These are phyloP conservation scores for Heliconius charithonia DNA, from an alignment of 2,888 invertebrate species.

Conservation along the genomic window DNA sequence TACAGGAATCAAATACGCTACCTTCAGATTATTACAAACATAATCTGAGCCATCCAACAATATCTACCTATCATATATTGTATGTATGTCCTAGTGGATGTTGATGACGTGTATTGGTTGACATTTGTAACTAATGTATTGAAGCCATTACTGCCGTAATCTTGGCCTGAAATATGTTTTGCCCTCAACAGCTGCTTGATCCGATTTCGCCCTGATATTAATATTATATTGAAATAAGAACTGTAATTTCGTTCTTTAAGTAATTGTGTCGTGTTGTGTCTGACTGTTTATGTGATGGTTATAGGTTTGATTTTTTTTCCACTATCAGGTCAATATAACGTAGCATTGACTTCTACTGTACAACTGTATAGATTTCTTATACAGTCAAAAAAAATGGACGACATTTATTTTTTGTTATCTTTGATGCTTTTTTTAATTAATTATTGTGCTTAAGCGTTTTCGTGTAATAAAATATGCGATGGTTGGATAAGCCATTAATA, in stretches of 20 bases:
- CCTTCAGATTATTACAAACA: not conserved
- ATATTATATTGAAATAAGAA: constrained; percentile 6
- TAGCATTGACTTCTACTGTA: no score
- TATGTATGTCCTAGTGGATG: not conserved
- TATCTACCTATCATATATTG: not conserved
- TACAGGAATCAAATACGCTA: not conserved
- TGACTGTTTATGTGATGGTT: not conserved
- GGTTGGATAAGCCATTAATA: no score
- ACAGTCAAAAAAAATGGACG: no score
- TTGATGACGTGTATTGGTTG: constrained; percentile 21
- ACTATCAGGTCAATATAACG: no score
- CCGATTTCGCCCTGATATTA: constrained; percentile 1
- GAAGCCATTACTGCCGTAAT: constrained; percentile 16
- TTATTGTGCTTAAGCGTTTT: no score
- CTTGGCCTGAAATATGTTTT: constrained; percentile 26
- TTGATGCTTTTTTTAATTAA: no score
- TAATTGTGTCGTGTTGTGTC: not conserved
- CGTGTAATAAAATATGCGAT: no score
- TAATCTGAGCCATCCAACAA: not conserved
- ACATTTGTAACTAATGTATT: constrained; percentile 28
- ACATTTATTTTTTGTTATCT: no score
- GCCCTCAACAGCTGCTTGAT: constrained; percentile 8
- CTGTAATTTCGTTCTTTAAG: not conserved
- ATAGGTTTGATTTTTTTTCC: no score
- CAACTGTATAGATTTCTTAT: no score